Evolutionary conservation across 1,140 invertebrate species (phyloP).

Genomic region (Trachymyrmex septentrionalis): DNA sequence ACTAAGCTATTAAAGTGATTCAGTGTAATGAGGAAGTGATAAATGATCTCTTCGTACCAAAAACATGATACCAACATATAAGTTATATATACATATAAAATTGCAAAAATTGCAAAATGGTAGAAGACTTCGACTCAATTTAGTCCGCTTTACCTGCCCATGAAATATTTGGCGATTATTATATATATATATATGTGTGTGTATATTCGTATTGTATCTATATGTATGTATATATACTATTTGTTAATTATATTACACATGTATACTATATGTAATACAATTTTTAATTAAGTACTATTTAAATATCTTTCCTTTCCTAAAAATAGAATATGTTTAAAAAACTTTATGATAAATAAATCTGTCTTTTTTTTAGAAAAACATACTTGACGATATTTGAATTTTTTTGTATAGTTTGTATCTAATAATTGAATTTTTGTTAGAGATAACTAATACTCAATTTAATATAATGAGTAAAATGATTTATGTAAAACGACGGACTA

Average conservation of each 20-base stretch:
- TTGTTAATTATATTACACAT: too few relatives aligned
- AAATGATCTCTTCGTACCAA: neutral
- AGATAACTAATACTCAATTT: neutral
- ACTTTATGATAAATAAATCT: neutral
- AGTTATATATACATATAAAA: neutral
- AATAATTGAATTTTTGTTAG: neutral
- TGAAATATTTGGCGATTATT: too few relatives aligned
- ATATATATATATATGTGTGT: neutral
- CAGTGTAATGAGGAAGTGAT: neutral
- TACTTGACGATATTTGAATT: neutral
- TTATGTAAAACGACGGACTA: neutral
- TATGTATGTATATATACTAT: too few relatives aligned
- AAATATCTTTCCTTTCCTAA: neutral
- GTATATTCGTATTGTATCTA: neutral
- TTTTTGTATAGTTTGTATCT: neutral
- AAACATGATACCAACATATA: neutral
- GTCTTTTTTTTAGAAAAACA: neutral
- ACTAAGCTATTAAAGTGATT: constrained; percentile 35
- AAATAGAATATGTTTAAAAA: neutral
- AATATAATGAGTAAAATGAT: neutral
- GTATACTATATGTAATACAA: too few relatives aligned
- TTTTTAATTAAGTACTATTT: too few relatives aligned
- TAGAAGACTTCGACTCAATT: too few relatives aligned
- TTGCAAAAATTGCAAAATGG: too few relatives aligned
- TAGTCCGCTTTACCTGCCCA: too few relatives aligned